phyloP scores from a whole-genome alignment of 1,140 invertebrate genomes.

The Thaumetopoea pityocampa region DNA sequence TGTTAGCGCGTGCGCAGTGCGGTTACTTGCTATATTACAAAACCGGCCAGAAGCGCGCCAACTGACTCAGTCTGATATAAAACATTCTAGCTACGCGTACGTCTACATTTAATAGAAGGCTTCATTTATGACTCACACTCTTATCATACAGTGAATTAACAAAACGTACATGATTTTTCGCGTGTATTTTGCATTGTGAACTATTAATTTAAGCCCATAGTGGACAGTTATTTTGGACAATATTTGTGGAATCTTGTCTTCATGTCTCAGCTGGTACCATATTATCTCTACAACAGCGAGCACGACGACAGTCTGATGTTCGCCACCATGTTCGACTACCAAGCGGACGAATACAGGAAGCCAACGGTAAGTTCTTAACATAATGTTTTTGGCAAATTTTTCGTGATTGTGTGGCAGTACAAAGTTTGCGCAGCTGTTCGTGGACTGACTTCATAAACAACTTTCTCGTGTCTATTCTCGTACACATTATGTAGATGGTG shows the following conservation, averaged over 20 bases:
- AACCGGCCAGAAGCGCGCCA: conserved; percentile 55
- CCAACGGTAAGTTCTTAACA: conserved; percentile 55
- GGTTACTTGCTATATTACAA: conserved; percentile 50
- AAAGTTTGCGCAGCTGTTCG: conserved; percentile 8
- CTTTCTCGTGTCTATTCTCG: conserved; percentile 35
- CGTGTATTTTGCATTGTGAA: conserved; percentile 27
- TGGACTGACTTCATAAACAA: conserved; percentile 44
- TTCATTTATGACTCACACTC: conserved; percentile 60
- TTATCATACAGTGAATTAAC: conserved; percentile 56
- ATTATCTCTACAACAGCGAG: conserved; percentile 59
- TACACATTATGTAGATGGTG: conserved; percentile 21
- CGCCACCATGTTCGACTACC: conserved; percentile 75
- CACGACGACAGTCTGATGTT: conserved; percentile 74
- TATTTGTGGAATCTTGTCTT: conserved; percentile 54
- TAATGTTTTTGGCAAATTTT: conserved; percentile 8
- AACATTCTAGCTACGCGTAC: conserved; percentile 63
- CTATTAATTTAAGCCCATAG: conserved; percentile 19
- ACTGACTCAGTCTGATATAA: conserved; percentile 71
- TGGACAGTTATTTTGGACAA: conserved; percentile 35
- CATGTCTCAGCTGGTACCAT: conserved; percentile 75
- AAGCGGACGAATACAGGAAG: conserved; percentile 65
- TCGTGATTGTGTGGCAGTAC: conserved; percentile 4
- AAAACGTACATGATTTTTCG: conserved; percentile 36
- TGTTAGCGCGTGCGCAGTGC: conserved; percentile 58
- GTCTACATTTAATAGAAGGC: conserved; percentile 39